These are phyloP conservation scores for Xanthostigma xanthostigma DNA, from an alignment of 2,888 invertebrate genomes.

Conservation along the genomic window DNA sequence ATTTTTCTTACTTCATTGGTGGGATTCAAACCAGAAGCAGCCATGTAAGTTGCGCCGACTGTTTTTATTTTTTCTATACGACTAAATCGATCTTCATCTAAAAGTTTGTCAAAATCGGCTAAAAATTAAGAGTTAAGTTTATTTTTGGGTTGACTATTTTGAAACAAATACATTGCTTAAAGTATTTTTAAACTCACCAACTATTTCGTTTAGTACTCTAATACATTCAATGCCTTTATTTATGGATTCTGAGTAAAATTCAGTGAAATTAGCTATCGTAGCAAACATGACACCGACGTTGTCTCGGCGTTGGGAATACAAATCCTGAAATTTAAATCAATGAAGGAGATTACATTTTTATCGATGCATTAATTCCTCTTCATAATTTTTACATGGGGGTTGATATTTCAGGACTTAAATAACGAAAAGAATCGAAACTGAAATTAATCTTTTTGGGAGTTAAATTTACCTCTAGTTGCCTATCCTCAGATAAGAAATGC, in stretches of 20 bases:
- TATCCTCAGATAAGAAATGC: conserved; percentile 78
- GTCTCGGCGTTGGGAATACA: conserved; percentile 69
- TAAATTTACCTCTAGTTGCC: conserved; percentile 56
- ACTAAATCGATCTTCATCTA: conserved; percentile 72
- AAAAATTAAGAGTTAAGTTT: conserved; percentile 19
- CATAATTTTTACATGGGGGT: too few species aligned
- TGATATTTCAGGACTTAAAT: too few species aligned
- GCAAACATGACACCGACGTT: conserved; percentile 94
- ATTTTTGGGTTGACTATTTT: too few species aligned
- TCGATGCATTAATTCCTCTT: too few species aligned
- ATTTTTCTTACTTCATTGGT: conserved; percentile 40
- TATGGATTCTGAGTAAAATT: conserved; percentile 94
- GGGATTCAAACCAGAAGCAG: conserved; percentile 83
- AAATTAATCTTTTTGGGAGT: too few species aligned
- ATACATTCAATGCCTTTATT: conserved; percentile 98
- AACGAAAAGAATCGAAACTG: too few species aligned
- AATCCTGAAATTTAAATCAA: conserved; percentile 37
- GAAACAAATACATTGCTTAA: too few species aligned
- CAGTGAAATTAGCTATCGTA: conserved; percentile 93
- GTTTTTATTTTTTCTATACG: conserved; percentile 93
- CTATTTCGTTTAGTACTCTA: conserved; percentile 92
- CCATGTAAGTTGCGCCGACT: conserved; percentile 89
- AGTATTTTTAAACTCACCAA: conserved; percentile 45
- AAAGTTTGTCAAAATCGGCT: conserved; percentile 80
- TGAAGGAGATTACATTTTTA: conserved; percentile 1